phyloP scores from a whole-genome alignment of 2,113 vertebrate genomes.

The Malurus alboscapulatus region DNA sequence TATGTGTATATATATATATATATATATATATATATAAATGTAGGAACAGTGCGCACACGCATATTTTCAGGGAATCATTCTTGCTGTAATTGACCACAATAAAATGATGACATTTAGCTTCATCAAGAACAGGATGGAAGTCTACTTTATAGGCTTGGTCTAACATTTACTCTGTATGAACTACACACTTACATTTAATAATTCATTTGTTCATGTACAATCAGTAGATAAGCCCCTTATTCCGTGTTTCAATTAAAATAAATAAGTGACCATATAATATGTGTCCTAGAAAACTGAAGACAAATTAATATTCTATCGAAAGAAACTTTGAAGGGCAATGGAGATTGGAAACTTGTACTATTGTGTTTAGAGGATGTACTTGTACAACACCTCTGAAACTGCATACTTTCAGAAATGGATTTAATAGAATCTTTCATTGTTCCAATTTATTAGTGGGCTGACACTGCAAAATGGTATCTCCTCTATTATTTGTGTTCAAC shows the following conservation, averaged over 20 bases:
- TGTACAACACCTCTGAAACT: not conserved
- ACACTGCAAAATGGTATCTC: constrained; percentile 19
- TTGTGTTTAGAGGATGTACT: constrained; percentile 10
- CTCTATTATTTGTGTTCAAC: not conserved
- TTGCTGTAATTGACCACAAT: not conserved
- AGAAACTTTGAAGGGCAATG: constrained; percentile 1
- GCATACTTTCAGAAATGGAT: constrained; percentile 26
- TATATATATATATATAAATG: no score
- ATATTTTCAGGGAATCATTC: not conserved
- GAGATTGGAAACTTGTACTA: not conserved
- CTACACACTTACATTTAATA: not conserved
- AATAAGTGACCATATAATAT: not conserved
- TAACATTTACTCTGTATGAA: not conserved
- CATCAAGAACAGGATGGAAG: not conserved
- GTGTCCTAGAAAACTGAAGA: not conserved
- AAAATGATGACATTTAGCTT: not conserved
- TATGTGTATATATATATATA: not conserved
- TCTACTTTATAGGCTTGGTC: not conserved
- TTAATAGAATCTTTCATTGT: constrained; percentile 30
- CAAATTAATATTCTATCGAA: not conserved
- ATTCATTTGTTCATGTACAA: constrained; percentile 23
- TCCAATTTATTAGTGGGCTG: constrained; percentile 30
- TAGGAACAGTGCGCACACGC: not conserved
- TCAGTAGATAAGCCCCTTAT: not conserved
- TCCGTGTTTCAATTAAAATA: constrained; percentile 12